phyloP scores from a whole-genome alignment of 2,888 invertebrate genomes.

The Panorpa germanica region DNA sequence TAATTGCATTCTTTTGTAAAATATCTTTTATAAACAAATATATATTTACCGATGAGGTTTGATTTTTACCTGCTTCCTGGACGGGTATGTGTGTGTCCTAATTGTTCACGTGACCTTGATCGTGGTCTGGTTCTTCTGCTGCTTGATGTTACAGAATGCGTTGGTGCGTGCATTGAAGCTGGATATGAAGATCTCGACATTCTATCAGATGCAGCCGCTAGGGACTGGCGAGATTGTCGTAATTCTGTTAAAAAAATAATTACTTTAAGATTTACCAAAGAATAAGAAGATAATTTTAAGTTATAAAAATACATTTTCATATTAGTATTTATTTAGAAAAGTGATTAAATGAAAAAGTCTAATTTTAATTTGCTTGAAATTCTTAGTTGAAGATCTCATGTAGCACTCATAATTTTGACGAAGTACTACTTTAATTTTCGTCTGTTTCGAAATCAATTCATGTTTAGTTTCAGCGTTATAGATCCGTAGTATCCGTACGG shows the following conservation, averaged over 20 bases:
- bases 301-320: slow-evolving; percentile 1
- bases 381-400: neutral
- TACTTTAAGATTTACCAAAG: slow-evolving; percentile 2
- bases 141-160: slow-evolving; percentile 31
- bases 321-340: neutral
- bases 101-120: slow-evolving; percentile 53
- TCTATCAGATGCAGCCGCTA: slow-evolving; percentile 65
- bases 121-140: slow-evolving; percentile 53
- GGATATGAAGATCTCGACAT: slow-evolving; percentile 59
- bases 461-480: no score
- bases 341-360: neutral
- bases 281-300: slow-evolving; percentile 5
- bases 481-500: no score
- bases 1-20: slow-evolving; percentile 6
- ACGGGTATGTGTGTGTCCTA: slow-evolving; percentile 31
- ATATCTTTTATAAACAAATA: slow-evolving; percentile 1
- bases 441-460: no score
- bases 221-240: slow-evolving; percentile 68
- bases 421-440: no score
- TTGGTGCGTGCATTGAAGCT: slow-evolving; percentile 38
- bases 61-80: slow-evolving; percentile 53
- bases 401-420: no score
- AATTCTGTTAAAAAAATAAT: slow-evolving; percentile 34
- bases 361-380: neutral
- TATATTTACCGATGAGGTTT: no score